phyloP scores from a whole-genome alignment of 2,888 invertebrate species.

The Cryptosula pallasiana region DNA sequence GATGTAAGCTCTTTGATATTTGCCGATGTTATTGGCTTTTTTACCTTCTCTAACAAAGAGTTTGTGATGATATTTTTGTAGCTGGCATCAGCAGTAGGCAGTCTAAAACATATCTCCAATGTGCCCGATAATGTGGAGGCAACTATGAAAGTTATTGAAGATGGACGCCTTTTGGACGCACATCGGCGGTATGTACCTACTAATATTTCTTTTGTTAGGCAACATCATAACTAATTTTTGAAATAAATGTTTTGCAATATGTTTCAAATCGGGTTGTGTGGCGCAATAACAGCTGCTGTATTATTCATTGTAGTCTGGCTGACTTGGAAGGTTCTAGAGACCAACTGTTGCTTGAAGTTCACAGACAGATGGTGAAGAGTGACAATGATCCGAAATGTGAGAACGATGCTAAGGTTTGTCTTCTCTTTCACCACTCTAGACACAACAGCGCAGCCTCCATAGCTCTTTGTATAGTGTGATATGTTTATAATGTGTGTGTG shows the following conservation, averaged over 20 bases:
- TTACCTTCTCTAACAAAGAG: too few species aligned
- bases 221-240: too few species aligned
- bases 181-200: conserved; percentile 69
- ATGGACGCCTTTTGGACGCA: conserved; percentile 88
- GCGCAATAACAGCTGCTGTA: too few species aligned
- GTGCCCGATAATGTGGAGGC: conserved; percentile 93
- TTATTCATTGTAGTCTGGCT: conserved; percentile 75
- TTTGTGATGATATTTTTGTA: conserved; percentile 38
- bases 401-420: conserved; percentile 54
- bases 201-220: too few species aligned
- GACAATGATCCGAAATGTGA: conserved; percentile 77
- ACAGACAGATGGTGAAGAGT: conserved; percentile 62
- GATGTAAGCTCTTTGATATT: too few species aligned
- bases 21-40: too few species aligned
- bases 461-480: too few species aligned
- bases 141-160: conserved; percentile 86
- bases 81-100: conserved; percentile 95
- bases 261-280: too few species aligned
- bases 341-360: conserved; percentile 87
- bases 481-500: too few species aligned
- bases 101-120: conserved; percentile 94
- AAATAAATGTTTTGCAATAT: too few species aligned
- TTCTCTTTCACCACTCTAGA: background rate
- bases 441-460: background rate
- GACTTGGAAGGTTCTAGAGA: conserved; percentile 95